Base-by-base conservation (phyloP, 2,113 vertebrate genomes). In the Eolophus roseicapilla region DNA sequence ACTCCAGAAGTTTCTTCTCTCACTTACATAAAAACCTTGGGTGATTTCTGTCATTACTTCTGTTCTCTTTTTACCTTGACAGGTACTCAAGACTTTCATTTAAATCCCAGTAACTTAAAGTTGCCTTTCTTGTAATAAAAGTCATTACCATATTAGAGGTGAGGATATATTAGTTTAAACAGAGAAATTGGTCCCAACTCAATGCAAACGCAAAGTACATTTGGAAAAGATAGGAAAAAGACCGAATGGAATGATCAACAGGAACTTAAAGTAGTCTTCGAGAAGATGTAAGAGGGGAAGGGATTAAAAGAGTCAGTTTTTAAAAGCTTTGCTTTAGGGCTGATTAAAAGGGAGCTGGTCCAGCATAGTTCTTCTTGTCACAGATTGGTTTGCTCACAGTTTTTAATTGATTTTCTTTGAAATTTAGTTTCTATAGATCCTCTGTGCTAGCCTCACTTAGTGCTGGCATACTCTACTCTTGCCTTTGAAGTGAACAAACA, bases 371-470 rank as follows among this genome's bases (percentile, higher is more conserved):
- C 27, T 21, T 93, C 49, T 84, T 10, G 1, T 71, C n/a, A 75
- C 47, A 92, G 37, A 82, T 64, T 23, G 63, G 18, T 86, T 86
- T 93, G 33, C 44, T 81, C 18, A 47, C 37, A 64, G 37, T 83
- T 90, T 78, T 28, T 81, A 88, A 75, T n/a, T 43, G 17, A 86
- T 65, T 82, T 84, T 79, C 60, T 84, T 92, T 68, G 82, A 96
- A 70, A 93, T 86, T 70, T 70, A 59, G 6, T 91, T 75, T 83
- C 53, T 92, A 9, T 70, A 82, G 91, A n/a, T 86, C 35, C 19
- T 79, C 57, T 77, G 8, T 87, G 31, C 25, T 95, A 70, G 24
- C 60, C 50, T 82, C 13, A 71, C 27, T 60, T 73, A 80, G 43
- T 90, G 49, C 62, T 93, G 60, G 60, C 59, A 35, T 86, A 18